Evolutionary conservation across 2,888 invertebrate genomes (phyloP), one percentile per base, ranked within the genome.

Genomic region (Heteropelma amictum): DNA sequence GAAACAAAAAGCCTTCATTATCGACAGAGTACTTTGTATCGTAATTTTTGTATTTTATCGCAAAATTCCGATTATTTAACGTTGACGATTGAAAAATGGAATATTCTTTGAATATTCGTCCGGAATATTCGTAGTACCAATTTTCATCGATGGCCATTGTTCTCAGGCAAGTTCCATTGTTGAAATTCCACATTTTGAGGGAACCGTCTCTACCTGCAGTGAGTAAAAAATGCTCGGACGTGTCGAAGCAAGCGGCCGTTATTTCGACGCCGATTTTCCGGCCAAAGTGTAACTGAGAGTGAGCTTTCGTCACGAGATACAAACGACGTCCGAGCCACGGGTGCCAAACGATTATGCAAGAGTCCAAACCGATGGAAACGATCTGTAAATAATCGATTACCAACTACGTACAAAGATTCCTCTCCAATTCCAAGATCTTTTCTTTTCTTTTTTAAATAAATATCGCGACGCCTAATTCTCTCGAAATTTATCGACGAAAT

Each of bases 151-250:
- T 92, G 26, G 89, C 88, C 93, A 96, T 93, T 64, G 92, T 92
- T 76, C 94, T 90, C 74, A 95, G 86, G 81, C 95, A 95, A 5
- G 92, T 91, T 0, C 95, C 95, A 21, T 94, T 94, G 84, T 95
- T 95, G 84, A 96, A 96, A 88, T 96, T 95, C 97, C 97, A 97
- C 30, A 96, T 91, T 90, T 94, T 95, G 5, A 96, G 90, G 0
- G 93, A 92, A 8, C 96, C 96, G 86, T 95, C 93, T 58, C 93
- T 92, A 0, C 95, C 96, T 1, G 95, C 96, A 0, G 96, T 96
- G 68, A 95, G 88, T 26, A 96, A 90, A 70, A 95, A 91, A 84
- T 95, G 94, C 79, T 92, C 90, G 19, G 93, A 92, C 0, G 94
- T 93, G 89, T 96, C 95, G 87, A 95, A 96, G 82, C 93, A 92